Evolutionary conservation across 1,140 invertebrate species (phyloP).

Genomic region (Drosophila kohkoa): DNA sequence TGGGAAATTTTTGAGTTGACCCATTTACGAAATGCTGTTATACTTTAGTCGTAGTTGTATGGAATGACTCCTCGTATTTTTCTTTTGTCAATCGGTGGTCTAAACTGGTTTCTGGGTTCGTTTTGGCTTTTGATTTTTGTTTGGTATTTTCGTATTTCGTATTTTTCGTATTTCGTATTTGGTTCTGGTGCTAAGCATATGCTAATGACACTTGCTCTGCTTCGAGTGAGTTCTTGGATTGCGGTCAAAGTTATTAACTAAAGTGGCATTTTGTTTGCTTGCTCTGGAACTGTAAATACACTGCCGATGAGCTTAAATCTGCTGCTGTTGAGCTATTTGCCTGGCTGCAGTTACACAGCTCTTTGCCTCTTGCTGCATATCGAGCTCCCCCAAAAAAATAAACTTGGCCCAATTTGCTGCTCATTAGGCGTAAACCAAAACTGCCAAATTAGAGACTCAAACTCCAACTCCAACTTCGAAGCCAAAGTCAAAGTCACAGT

Average conservation of each 20-base stretch:
- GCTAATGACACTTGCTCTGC: slow-evolving; percentile 69
- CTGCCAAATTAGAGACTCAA: slow-evolving; percentile 16
- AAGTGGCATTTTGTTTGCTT: slow-evolving; percentile 53
- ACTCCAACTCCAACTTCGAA: neutral
- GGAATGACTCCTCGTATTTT: slow-evolving; percentile 7
- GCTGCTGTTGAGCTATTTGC: slow-evolving; percentile 5
- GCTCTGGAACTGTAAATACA: slow-evolving; percentile 42
- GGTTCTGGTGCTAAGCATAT: slow-evolving; percentile 79
- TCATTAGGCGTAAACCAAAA: slow-evolving; percentile 66
- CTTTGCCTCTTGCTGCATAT: neutral
- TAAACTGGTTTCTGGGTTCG: slow-evolving; percentile 34
- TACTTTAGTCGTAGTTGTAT: neutral
- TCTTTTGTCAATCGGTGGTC: slow-evolving; percentile 34
- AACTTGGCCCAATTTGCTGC: slow-evolving; percentile 62
- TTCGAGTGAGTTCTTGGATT: slow-evolving; percentile 57
- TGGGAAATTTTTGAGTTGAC: slow-evolving; percentile 61
- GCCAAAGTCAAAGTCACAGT: slow-evolving; percentile 28
- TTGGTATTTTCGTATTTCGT: slow-evolving; percentile 5
- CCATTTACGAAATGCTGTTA: slow-evolving; percentile 47
- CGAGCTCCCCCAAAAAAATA: neutral
- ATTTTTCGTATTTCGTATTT: slow-evolving; percentile 17
- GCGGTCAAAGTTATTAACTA: slow-evolving; percentile 80
- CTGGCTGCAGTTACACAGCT: slow-evolving; percentile 11
- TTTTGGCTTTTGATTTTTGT: slow-evolving; percentile 6
- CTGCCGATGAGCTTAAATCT: slow-evolving; percentile 26